Percentiles rank a stretch among this genome's conserved stretches.
These are phyloP conservation scores for Hydriomena furcata DNA, from an alignment of 2,888 invertebrate genomes.

Conservation along the genomic window DNA sequence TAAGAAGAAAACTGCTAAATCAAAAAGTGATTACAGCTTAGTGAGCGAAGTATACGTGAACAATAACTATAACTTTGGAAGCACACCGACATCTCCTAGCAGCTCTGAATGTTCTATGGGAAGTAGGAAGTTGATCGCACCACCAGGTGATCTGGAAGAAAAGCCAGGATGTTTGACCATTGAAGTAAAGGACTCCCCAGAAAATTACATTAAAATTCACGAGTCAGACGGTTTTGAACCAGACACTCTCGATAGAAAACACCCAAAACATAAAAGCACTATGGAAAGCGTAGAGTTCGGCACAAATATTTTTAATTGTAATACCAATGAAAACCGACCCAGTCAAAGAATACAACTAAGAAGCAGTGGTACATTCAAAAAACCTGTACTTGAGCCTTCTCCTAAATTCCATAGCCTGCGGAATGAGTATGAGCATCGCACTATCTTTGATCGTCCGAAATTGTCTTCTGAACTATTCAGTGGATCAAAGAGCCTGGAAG, in stretches of 20 bases:
- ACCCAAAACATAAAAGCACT: conserved; percentile 73
- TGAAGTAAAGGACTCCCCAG: conserved; percentile 91
- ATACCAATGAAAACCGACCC: conserved; percentile 45
- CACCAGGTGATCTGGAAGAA: conserved; percentile 71
- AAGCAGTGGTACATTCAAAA: conserved; percentile 88
- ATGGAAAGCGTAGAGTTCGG: conserved; percentile 59
- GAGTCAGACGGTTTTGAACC: conserved; percentile 94
- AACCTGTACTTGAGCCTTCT: conserved; percentile 66
- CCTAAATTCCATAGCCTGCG: conserved; percentile 86
- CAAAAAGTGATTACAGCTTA: conserved; percentile 84
- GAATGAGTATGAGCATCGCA: conserved; percentile 88
- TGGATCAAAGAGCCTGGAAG: conserved; percentile 58
- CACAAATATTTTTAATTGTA: conserved; percentile 61
- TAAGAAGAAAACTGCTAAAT: conserved; percentile 38
- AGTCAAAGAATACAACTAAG: conserved; percentile 84
- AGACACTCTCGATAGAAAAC: conserved; percentile 92
- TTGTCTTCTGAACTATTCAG: conserved; percentile 55
- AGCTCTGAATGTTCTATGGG: conserved; percentile 84
- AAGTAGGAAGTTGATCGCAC: conserved; percentile 82
- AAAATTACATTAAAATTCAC: conserved; percentile 88
- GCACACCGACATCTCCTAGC: conserved; percentile 82
- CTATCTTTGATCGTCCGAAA: conserved; percentile 69
- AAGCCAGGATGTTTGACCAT: conserved; percentile 93
- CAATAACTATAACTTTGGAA: conserved; percentile 87
- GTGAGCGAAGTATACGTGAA: conserved; percentile 92